These are phyloP conservation scores for Huso huso DNA, from an alignment of 2,797 vertebrate species.

Conservation along the genomic window DNA sequence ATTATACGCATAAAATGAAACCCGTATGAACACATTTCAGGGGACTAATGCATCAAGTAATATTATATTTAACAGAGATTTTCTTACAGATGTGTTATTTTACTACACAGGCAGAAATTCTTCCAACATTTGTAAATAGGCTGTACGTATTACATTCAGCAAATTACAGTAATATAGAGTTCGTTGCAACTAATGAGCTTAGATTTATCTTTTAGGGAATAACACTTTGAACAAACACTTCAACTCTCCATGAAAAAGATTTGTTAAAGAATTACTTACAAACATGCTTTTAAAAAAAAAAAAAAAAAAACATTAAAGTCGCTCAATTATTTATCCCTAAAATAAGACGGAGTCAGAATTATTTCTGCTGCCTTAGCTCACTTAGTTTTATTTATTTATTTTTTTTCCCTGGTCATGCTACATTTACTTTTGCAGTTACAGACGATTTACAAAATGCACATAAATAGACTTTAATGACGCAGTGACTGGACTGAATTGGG, in stretches of 20 bases:
- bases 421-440: slow-evolving; percentile 1
- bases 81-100: too few relatives aligned
- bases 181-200: too few relatives aligned
- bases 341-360: background rate
- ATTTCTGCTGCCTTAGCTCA: background rate
- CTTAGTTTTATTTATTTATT: background rate
- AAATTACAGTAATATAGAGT: too few relatives aligned
- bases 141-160: too few relatives aligned
- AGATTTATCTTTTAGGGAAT: too few relatives aligned
- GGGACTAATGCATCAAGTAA: too few relatives aligned
- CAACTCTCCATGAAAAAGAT: background rate
- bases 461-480: slow-evolving; percentile 1
- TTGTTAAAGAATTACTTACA: background rate
- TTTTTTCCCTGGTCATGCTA: background rate
- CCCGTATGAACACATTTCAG: too few relatives aligned
- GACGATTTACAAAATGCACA: slow-evolving; percentile 1
- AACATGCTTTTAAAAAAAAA: background rate
- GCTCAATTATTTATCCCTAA: background rate
- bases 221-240: background rate
- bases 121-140: too few relatives aligned
- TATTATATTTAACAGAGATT: too few relatives aligned
- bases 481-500: background rate
- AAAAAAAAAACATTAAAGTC: background rate
- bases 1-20: too few relatives aligned
- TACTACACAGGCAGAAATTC: too few relatives aligned